Base-by-base conservation (phyloP, 2,797 vertebrate species). In the Enteromius radiatus region DNA sequence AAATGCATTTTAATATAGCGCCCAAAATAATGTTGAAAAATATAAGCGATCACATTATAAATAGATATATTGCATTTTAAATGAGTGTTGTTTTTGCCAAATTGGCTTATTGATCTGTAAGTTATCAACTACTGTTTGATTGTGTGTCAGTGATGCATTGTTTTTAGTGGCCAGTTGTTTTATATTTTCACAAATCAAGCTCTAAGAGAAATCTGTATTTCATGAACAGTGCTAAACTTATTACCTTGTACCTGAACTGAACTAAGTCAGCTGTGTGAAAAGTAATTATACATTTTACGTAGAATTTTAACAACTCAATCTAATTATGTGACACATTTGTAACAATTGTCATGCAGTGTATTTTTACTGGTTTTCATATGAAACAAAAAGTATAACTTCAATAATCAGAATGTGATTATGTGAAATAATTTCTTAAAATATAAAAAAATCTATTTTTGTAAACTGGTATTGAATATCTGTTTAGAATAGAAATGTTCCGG, bases 111-210 rank as follows among this genome's bases (percentile, higher is more conserved):
- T 69, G 19, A 70, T n/a, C 38, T 61, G 7, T n/a, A n/a, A 33
- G 17, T 59, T 61, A 45, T 8, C 7, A 80, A 23, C 54, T 61
- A 17, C 23, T 61, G 52, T 71, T 80, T 45, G 49, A 59, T 61
- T 61, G 14, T 45, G 43, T 70, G 4, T 36, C 17, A 61, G 26
- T 61, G 19, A 59, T 9, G 23, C 45, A 54, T 17, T 59, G 52
- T 56, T 23, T 56, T 52, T 0, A 23, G 52, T 52, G 49, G 19
- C 19, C 54, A 23, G 23, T 59, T 59, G 4, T 67, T n/a, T 67
- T 21, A 73, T 19, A 3, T 59, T 45, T 63, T 64, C 74, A 21
- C 9, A 11, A 61, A 76, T 76, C n/a, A 43, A 47, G 38, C 54
- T 23, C 5, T 47, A 49, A 73, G 73, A 63, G 38, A 36, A 71